Evolutionary conservation across 2,797 vertebrate species (phyloP), one percentile per base, ranked within the genome.

Genomic region (Taeniopygia guttata): DNA sequence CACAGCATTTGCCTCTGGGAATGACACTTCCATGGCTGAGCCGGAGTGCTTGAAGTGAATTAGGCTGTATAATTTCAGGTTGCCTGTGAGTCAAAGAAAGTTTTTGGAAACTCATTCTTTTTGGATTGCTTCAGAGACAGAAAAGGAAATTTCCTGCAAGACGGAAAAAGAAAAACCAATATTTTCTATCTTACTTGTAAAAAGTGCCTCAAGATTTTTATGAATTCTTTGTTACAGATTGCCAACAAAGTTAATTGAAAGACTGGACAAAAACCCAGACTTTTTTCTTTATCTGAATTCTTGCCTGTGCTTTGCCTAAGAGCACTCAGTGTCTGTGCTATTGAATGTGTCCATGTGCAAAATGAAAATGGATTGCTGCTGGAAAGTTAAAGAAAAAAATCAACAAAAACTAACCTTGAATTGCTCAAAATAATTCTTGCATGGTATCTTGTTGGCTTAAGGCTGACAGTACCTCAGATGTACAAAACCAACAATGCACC

Each of bases 61-160:
- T 96, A 90, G 88, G 84, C 88, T 92, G 85, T 87, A 75, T 95
- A 73, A 96, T 96, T 96, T 94, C 92, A 84, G 48, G n/a, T 87
- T 94, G 89, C 38, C 70, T 97, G 69, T 58, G 74, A 87, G 86
- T 89, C 78, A 81, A 84, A 90, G 43, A 81, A 91, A 96, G 63
- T 77, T 94, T 90, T 63, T 70, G 36, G 75, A 80, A 77, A 54
- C 88, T 87, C 32, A 18, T 72, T 79, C 69, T 75, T 90, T 94
- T 93, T 89, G 91, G 83, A 74, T 23, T 85, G 62, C 92, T 96
- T 80, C 80, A 64, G 54, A 93, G 92, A 93, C 95, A 93, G 60
- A 90, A 95, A 92, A 86, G 59, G 62, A 80, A 45, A 85, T 87
- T 92, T 86, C 49, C 73, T 1, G 1, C 74, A 59, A 84, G 90